Evolutionary conservation across 1,140 invertebrate species (phyloP).

Genomic region (Camponotus pennsylvanicus): DNA sequence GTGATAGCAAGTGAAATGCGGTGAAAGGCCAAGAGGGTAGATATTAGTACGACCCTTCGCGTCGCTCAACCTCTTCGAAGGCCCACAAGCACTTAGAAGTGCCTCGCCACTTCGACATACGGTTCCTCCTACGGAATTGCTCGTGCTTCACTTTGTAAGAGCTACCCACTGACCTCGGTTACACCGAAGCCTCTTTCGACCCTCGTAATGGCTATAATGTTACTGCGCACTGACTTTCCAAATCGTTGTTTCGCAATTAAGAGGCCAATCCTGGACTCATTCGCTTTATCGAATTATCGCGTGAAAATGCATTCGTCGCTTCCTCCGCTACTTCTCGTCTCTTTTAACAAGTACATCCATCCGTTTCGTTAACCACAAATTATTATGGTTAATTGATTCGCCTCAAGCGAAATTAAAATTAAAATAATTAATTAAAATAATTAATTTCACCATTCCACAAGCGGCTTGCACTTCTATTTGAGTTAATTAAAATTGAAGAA

Average conservation of each 20-base stretch:
- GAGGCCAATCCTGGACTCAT: background rate
- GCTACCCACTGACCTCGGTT: background rate
- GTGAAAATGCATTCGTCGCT: slow-evolving; percentile 12
- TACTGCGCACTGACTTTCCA: slow-evolving; percentile 20
- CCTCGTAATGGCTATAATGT: slow-evolving; percentile 29
- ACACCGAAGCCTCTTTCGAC: background rate
- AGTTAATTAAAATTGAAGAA: slow-evolving; percentile 9
- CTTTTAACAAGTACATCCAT: slow-evolving; percentile 1
- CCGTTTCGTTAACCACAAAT: background rate
- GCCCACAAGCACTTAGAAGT: slow-evolving; percentile 38
- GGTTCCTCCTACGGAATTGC: slow-evolving; percentile 21
- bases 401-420: slow-evolving; percentile 16
- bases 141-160: slow-evolving; percentile 46
- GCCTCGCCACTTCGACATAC: slow-evolving; percentile 16
- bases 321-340: background rate
- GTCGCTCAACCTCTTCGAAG: slow-evolving; percentile 33
- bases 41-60: slow-evolving; percentile 50
- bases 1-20: slow-evolving; percentile 48
- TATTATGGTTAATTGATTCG: slow-evolving; percentile 47
- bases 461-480: slow-evolving; percentile 14
- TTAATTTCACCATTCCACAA: slow-evolving; percentile 41
- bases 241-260: slow-evolving; percentile 41
- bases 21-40: slow-evolving; percentile 42
- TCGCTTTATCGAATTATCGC: slow-evolving; percentile 24
- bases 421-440: slow-evolving; percentile 60